Evolutionary conservation across 2,888 invertebrate species (phyloP).

Genomic region (Scaptomyza caliginosa): DNA sequence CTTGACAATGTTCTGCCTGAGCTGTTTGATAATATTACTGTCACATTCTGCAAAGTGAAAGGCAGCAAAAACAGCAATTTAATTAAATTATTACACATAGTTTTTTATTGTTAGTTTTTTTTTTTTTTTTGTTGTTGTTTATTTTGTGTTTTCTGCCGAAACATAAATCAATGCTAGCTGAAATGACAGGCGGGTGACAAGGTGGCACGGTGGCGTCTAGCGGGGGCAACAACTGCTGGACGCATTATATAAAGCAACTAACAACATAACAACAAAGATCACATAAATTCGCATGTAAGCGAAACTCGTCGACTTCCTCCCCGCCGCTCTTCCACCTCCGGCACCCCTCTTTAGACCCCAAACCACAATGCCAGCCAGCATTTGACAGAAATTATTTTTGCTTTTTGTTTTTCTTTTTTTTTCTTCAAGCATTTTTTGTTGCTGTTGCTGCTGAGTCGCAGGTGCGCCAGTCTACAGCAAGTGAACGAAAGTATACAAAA

Average conservation of each 20-base stretch:
- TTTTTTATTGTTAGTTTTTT: conserved; percentile 5
- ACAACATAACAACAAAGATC: conserved; percentile 54
- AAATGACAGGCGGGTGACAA: conserved; percentile 18
- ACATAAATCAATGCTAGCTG: conserved; percentile 70
- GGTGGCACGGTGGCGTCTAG: no score
- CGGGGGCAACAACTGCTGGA: conserved; percentile 25
- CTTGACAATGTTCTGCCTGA: conserved; percentile 51
- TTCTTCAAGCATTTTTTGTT: conserved; percentile 10
- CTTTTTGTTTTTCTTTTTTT: conserved; percentile 12
- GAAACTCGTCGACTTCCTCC: conserved; percentile 38
- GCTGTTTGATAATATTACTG: conserved; percentile 27
- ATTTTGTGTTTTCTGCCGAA: conserved; percentile 14
- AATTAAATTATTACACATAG: conserved; percentile 70
- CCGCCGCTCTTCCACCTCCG: background rate
- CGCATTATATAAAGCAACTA: conserved; percentile 61
- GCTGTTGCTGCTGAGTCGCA: conserved; percentile 24
- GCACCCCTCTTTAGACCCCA: conserved; percentile 3
- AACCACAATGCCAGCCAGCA: conserved; percentile 44
- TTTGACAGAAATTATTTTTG: conserved; percentile 60
- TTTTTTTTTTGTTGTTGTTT: background rate
- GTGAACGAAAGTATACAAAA: conserved; percentile 53
- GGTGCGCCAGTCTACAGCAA: conserved; percentile 53
- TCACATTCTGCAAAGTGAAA: conserved; percentile 62
- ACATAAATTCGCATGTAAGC: conserved; percentile 56
- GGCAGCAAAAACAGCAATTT: conserved; percentile 47